Evolutionary conservation across 2,888 invertebrate species (phyloP), one percentile per base, ranked within the genome.

Genomic region (Opisthograptis luteolata): DNA sequence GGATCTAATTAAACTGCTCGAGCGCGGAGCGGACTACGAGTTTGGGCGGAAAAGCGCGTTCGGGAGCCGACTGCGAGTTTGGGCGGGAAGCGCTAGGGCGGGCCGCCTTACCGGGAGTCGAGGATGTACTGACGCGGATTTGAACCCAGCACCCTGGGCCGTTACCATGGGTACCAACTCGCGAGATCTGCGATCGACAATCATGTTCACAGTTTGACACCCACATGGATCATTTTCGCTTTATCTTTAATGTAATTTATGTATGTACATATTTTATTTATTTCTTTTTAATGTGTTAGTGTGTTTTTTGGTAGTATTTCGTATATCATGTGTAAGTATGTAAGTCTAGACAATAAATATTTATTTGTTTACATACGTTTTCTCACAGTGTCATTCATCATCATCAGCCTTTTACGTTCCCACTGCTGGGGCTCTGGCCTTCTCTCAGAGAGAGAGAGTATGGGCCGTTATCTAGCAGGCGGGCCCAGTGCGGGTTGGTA

Each of bases 41-140:
- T 37, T 51, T 44, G 10, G 19, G 35, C 20, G n/a, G n/a, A n/a
- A n/a, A n/a, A n/a, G n/a, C n/a, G 50, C 31, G 46, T 48, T 48
- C 61, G 70, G 72, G 78, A n/a, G n/a, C 5, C 31, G 31, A 1
- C 6, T 6, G 6, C 41, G 39, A 36, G 47, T 50, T 52, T 46
- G 61, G 70, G 68, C 66, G 71, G 66, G 52, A 54, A 35, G 50
- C 31, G 46, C 49, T 48, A 62, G 70, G 72, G 78, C 80, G 76
- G 69, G 68, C 70, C 77, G 81, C 79, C 73, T 68, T 61, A 59
- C 44, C 77, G 73, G 64, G 47, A 58, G 73, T 64, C 70, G 64
- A 63, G 66, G 66, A 63, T 54, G 58, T 36, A 81, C 81, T 81
- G 78, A 66, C 72, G 68, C 24, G 30, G 46, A 34, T 50, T 55